Base-by-base conservation (phyloP, 2,797 vertebrate genomes). In the Cyclopterus lumpus region DNA sequence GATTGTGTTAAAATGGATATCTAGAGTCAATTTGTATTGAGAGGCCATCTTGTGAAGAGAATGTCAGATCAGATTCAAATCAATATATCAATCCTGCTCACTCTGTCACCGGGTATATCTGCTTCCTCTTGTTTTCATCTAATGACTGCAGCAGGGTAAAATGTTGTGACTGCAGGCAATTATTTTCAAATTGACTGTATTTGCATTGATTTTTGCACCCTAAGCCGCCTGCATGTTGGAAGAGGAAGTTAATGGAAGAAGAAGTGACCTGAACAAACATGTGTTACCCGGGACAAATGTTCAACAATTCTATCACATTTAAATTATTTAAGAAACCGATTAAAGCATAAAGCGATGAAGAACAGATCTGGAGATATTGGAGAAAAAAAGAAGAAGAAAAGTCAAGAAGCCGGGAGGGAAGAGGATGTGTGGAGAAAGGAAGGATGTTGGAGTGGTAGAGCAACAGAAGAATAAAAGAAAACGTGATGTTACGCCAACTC, bases 401-500 rank as follows among this genome's bases (percentile, higher is more conserved):
- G 24, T 1, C 4, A 67, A 16, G 62, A 68, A 14, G 62, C 40
- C 54, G 20, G 8, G 38, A 54, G 8, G 30, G 48, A 54, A 30
- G 38, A 46, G 5, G 38, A 14, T 40, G 11, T 28, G 20, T 18
- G 22, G 30, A 70, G 61, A 55, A 72, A 77, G 24, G 55, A 63
- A 73, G 82, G 79, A 84, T 75, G 68, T 73, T 77, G 72, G 67
- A 80, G 73, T 67, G 48, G 40, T 69, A 30, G 59, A 84, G 79
- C 69, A 82, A 71, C 75, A 44, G 66, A 82, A 59, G 75, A 84
- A 80, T 62, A 58, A 73, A 86, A 67, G 61, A 75, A 75, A 61
- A 81, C 71, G 77, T 81, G 77, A 88, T 84, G 81, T 89, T 81
- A 67, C 36, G 62, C 85, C 74, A 89, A 82, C 80, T 86, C 66